phyloP scores from a whole-genome alignment of 2,888 invertebrate species.

The Eupithecia subfuscata region DNA sequence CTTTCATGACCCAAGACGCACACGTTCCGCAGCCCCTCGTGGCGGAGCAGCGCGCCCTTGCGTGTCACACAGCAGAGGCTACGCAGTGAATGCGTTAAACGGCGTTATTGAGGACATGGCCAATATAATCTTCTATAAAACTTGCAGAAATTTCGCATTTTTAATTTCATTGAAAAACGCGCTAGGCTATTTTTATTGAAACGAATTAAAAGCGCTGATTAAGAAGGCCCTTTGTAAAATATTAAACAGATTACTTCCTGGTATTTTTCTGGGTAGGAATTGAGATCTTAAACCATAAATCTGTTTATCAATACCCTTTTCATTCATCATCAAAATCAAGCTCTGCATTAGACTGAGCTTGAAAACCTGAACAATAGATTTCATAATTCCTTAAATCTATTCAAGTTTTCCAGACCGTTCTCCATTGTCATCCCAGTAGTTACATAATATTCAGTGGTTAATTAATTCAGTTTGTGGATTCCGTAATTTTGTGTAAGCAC shows the following conservation, averaged over 20 bases:
- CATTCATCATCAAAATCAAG: background rate
- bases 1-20: no score
- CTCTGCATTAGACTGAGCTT: background rate
- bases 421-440: constrained; percentile 32
- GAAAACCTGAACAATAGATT: constrained; percentile 15
- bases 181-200: no score
- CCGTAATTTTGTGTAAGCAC: constrained; percentile 52
- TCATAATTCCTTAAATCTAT: constrained; percentile 17
- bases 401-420: constrained; percentile 18
- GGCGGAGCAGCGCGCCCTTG: no score
- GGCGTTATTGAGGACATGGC: background rate
- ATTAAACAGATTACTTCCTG: background rate
- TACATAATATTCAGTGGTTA: constrained; percentile 53
- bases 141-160: no score
- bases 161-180: no score
- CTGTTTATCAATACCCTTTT: background rate
- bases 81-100: background rate
- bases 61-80: no score
- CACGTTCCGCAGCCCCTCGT: no score
- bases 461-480: constrained; percentile 58
- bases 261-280: background rate
- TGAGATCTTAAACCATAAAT: background rate
- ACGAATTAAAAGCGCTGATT: no score
- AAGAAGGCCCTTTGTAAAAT: background rate
- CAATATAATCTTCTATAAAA: background rate